Percentiles rank a stretch among this genome's conserved stretches.
Conservation (phyloP, 2,797 vertebrate genomes). For the Capromys pilorides region DNA sequence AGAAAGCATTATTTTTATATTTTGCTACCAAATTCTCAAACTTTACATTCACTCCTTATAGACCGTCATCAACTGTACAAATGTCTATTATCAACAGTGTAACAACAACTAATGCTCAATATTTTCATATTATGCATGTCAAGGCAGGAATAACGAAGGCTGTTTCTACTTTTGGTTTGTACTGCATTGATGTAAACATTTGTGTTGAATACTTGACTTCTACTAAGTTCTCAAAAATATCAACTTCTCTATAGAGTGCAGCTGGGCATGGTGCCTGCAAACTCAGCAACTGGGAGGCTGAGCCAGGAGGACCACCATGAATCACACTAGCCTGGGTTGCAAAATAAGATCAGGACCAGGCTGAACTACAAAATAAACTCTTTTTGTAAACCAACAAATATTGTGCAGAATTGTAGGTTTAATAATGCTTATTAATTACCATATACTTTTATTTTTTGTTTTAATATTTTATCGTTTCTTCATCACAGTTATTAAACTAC, state of each 20-base stretch:
- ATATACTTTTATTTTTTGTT: background rate
- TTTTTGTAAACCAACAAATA: background rate
- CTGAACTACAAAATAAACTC: background rate
- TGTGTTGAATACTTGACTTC: background rate
- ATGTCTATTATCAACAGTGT: background rate
- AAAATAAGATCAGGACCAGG: background rate
- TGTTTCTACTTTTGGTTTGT: background rate
- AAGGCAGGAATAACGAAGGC: background rate
- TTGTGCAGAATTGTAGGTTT: background rate
- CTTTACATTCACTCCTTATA: background rate
- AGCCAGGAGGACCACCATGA: background rate
- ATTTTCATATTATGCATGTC: background rate
- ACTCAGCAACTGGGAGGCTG: background rate
- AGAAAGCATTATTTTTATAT: background rate
- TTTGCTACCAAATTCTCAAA: background rate
- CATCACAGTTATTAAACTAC: background rate
- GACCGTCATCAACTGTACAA: background rate
- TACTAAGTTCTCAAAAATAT: background rate
- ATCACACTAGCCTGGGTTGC: background rate
- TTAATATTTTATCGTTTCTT: background rate
- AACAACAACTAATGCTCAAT: background rate
- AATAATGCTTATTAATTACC: background rate
- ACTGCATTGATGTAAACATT: rapidly evolving
- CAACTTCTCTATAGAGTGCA: background rate
- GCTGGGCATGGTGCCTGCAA: background rate